These are phyloP conservation scores for Steatornis caripensis DNA, from an alignment of 2,113 vertebrate genomes.

Conservation along the genomic window DNA sequence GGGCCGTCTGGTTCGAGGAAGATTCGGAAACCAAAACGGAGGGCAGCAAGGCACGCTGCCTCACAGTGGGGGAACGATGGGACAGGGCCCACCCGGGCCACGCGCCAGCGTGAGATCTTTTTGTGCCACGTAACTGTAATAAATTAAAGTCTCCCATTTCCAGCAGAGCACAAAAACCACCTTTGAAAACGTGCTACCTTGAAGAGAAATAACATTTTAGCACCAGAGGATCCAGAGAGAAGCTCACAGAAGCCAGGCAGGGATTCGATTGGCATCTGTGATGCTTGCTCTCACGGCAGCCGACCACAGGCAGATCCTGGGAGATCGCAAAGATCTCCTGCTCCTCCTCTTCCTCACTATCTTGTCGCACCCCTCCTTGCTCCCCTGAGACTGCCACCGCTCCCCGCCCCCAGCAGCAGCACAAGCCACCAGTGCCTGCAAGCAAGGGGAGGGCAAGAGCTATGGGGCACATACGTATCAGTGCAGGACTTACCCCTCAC, in stretches of 20 bases:
- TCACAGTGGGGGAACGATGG: fast-evolving
- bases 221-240: not conserved
- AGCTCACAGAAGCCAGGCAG: not conserved
- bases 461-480: not conserved
- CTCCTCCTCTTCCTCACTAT: not conserved
- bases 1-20: not conserved
- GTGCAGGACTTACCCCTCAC: fast-evolving
- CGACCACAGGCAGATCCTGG: not conserved
- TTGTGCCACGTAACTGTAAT: fast-evolving
- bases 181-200: not conserved
- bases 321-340: not conserved
- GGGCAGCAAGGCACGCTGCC: not conserved
- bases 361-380: not conserved
- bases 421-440: too few relatives aligned
- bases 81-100: not conserved
- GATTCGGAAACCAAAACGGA: fast-evolving
- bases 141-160: not conserved
- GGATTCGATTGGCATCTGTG: not conserved
- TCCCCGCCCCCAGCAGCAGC: not conserved
- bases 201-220: too few relatives aligned
- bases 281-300: not conserved
- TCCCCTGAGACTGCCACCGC: too few relatives aligned
- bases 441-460: not conserved
- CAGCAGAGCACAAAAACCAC: not conserved
- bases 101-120: fast-evolving